Conservation (phyloP, 2,888 invertebrate genomes). For the Acronicta aceris region DNA sequence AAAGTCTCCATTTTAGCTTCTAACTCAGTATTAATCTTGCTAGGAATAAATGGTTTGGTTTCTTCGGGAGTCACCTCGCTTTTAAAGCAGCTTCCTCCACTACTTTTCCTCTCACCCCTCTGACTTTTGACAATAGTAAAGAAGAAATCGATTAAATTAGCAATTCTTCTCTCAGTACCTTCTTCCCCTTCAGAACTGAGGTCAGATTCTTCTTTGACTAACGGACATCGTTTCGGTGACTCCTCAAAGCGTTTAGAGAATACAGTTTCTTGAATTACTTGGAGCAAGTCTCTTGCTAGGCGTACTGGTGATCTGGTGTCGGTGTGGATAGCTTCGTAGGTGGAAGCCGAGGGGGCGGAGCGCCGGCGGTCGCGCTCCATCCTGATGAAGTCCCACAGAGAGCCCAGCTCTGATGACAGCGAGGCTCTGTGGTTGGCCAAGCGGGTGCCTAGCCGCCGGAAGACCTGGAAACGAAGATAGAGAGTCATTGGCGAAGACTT, state of each 20-base stretch:
- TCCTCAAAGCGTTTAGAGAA: conserved; percentile 77
- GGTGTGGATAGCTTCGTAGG: conserved; percentile 71
- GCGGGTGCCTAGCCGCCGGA: conserved; percentile 82
- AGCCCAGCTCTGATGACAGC: conserved; percentile 81
- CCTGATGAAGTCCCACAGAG: conserved; percentile 84
- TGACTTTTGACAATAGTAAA: conserved; percentile 87
- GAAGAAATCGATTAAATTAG: conserved; percentile 86
- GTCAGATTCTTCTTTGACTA: conserved; percentile 84
- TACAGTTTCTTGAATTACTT: conserved; percentile 85
- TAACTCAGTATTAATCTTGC: conserved; percentile 78
- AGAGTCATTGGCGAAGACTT: conserved; percentile 1
- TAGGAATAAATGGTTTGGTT: conserved; percentile 68
- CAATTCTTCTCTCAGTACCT: conserved; percentile 80
- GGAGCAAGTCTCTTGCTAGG: conserved; percentile 81
- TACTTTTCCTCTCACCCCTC: conserved; percentile 81
- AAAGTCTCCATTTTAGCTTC: conserved; percentile 87
- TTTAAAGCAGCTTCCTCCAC: conserved; percentile 82
- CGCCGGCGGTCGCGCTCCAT: conserved; percentile 76
- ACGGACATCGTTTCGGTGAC: conserved; percentile 75
- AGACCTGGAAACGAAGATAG: conserved; percentile 66
- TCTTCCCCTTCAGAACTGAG: conserved; percentile 81
- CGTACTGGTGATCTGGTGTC: conserved; percentile 78
- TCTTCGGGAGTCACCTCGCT: conserved; percentile 79
- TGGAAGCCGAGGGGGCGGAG: conserved; percentile 71
- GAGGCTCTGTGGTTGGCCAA: conserved; percentile 84